Percentiles rank a stretch among this genome's conserved stretches.
Evolutionary conservation across 2,888 invertebrate genomes (phyloP).

Genomic region (Erpobdella octoculata): DNA sequence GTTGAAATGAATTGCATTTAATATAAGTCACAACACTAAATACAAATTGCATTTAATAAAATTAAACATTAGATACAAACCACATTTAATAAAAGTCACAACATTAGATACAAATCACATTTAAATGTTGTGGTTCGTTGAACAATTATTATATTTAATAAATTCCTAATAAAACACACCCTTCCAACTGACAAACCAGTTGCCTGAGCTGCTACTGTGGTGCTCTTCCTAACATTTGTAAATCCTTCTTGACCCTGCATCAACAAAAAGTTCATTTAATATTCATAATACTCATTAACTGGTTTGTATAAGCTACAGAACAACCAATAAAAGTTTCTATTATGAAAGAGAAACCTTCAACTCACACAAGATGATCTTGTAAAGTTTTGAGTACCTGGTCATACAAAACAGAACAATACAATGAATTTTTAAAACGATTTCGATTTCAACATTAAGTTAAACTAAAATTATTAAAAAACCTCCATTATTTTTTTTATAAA

Average conservation of each 20-base stretch:
- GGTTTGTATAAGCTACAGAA: neutral
- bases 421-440: too few species aligned
- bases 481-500: too few species aligned
- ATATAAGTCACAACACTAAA: neutral
- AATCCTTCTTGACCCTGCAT: conserved; percentile 82
- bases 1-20: neutral
- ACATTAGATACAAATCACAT: neutral
- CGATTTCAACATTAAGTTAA: too few species aligned
- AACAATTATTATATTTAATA: too few species aligned
- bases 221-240: conserved; percentile 87
- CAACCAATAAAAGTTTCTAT: neutral
- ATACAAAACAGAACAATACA: conserved; percentile 8
- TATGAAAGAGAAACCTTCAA: neutral
- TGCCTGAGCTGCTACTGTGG: conserved; percentile 90
- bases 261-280: too few species aligned
- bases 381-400: conserved; percentile 29
- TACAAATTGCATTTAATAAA: neutral
- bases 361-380: conserved; percentile 35
- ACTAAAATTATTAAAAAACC: too few species aligned
- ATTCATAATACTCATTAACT: neutral
- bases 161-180: conserved; percentile 40
- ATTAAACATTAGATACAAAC: neutral
- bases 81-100: neutral
- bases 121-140: too few species aligned
- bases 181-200: conserved; percentile 62